Evolutionary conservation across 2,888 invertebrate genomes (phyloP).

Genomic region (Spatulosminthurus flaviceps): DNA sequence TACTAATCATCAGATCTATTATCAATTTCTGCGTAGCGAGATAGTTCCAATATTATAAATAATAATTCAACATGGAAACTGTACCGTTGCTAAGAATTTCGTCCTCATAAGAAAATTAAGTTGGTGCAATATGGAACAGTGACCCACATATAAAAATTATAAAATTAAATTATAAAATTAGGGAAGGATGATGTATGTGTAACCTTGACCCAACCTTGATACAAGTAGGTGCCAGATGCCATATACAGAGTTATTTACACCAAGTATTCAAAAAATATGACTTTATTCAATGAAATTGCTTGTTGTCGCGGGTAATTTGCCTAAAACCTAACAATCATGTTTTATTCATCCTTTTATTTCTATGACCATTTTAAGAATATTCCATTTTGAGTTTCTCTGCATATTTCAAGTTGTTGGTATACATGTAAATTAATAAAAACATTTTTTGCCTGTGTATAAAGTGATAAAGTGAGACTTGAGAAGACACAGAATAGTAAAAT

Average conservation of each 20-base stretch:
- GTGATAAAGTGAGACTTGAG: constrained; percentile 18
- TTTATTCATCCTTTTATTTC: background rate
- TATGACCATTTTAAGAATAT: background rate
- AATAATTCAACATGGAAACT: too few relatives aligned
- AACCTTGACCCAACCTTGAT: background rate
- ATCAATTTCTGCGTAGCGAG: too few relatives aligned
- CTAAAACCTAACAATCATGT: background rate
- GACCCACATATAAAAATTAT: too few relatives aligned
- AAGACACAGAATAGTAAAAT: background rate
- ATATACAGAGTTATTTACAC: background rate
- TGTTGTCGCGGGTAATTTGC: background rate
- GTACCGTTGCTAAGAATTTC: too few relatives aligned
- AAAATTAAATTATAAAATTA: too few relatives aligned
- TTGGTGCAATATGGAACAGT: too few relatives aligned
- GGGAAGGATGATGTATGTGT: too few relatives aligned
- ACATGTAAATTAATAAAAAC: constrained; percentile 18
- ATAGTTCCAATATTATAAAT: too few relatives aligned
- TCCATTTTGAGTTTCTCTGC: background rate
- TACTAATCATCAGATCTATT: too few relatives aligned
- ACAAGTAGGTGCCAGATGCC: constrained; percentile 7
- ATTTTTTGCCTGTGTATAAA: constrained; percentile 13
- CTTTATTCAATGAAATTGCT: background rate
- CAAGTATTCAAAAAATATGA: background rate
- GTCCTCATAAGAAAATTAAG: too few relatives aligned
- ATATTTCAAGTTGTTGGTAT: background rate